A percentile compares a stretch with the other conserved stretches of the same genome.
These are phyloP conservation scores for Ctena decussata DNA, from an alignment of 2,888 invertebrate genomes.

Conservation along the genomic window DNA sequence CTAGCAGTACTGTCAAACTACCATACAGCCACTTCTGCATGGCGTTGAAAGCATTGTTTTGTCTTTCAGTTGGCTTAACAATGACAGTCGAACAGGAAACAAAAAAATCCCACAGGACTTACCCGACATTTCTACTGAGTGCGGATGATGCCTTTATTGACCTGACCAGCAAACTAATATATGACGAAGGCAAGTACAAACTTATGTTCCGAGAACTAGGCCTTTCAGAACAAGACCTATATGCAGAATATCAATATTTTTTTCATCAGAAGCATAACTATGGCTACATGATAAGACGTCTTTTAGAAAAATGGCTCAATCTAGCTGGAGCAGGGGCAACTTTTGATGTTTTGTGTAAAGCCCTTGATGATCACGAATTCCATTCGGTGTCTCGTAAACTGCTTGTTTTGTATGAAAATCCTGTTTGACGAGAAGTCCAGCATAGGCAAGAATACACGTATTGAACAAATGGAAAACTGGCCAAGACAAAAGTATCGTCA, in stretches of 20 bases:
- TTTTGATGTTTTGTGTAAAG: not conserved
- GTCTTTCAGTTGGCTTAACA: not conserved
- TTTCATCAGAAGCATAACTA: not conserved
- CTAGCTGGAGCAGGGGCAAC: not conserved
- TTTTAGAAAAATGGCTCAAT: not conserved
- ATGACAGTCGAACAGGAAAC: not conserved
- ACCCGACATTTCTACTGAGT: not conserved
- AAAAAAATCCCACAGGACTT: too few species aligned
- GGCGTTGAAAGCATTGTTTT: too few species aligned
- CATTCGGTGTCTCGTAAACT: not conserved
- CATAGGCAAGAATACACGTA: too few species aligned
- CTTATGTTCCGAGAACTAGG: not conserved
- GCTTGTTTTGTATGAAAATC: too few species aligned
- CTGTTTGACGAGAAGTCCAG: too few species aligned
- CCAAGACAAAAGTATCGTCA: too few species aligned
- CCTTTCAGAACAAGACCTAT: not conserved
- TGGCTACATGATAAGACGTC: not conserved
- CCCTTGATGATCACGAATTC: not conserved
- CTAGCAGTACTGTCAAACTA: too few species aligned
- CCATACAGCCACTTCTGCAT: too few species aligned
- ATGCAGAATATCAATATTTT: not conserved
- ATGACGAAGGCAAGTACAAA: not conserved
- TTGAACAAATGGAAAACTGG: too few species aligned
- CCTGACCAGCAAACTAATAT: not conserved
- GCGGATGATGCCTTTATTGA: not conserved